Conservation (phyloP, 2,888 invertebrate species). For the Zaprionus lineosus region DNA sequence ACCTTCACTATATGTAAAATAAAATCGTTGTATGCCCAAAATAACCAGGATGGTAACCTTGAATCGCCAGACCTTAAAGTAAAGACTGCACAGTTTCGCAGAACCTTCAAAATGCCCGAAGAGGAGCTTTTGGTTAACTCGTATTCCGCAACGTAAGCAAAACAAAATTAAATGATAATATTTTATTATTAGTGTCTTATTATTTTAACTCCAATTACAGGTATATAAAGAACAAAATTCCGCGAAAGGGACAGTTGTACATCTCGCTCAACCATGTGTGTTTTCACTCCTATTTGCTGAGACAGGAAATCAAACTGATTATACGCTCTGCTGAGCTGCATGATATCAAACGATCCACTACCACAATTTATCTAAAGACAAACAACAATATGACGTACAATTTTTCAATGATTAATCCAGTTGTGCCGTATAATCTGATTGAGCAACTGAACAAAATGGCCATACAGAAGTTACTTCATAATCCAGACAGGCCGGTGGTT, state of each 20-base stretch:
- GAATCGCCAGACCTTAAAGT: slow-evolving; percentile 85
- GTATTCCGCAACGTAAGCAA: slow-evolving; percentile 92
- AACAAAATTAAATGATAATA: not conserved
- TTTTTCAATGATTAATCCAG: slow-evolving; percentile 95
- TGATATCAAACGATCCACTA: slow-evolving; percentile 90
- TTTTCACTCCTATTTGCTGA: slow-evolving; percentile 97
- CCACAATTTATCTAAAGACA: slow-evolving; percentile 91
- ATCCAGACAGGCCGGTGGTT: slow-evolving; percentile 95
- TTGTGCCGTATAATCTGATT: slow-evolving; percentile 95
- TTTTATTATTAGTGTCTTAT: no score
- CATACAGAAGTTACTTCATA: slow-evolving; percentile 92
- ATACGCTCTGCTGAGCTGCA: slow-evolving; percentile 90
- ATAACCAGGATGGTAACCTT: slow-evolving; percentile 81
- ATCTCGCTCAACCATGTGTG: slow-evolving; percentile 98
- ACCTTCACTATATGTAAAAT: slow-evolving; percentile 98
- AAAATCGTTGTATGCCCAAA: slow-evolving; percentile 94
- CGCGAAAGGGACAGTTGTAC: slow-evolving; percentile 98
- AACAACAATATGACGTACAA: slow-evolving; percentile 91
- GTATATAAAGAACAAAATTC: slow-evolving; percentile 95
- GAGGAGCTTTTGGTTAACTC: slow-evolving; percentile 98
- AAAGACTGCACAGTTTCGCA: slow-evolving; percentile 93
- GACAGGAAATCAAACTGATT: slow-evolving; percentile 93
- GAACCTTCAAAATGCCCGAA: slow-evolving; percentile 93
- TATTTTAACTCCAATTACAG: no score
- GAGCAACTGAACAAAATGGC: slow-evolving; percentile 98